Base-by-base conservation (phyloP, 2,888 invertebrate species). In the Tethea ocularis region DNA sequence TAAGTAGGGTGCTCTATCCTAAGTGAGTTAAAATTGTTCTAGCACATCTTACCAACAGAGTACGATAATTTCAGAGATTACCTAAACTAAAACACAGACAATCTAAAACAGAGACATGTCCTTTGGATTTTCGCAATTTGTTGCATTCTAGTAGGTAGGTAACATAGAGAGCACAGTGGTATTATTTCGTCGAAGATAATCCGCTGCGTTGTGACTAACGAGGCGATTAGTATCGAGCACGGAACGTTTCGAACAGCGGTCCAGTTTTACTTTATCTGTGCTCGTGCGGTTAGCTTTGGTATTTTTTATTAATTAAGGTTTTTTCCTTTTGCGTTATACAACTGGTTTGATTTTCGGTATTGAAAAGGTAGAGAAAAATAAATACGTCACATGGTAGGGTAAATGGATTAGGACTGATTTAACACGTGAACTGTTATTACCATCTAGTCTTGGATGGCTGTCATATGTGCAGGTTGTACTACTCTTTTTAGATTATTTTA, bases 161-260 rank as follows among this genome's bases (percentile, higher is more conserved):
- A 53, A 57, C 57, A 58, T 58, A 60, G 56, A 57, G 56, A 46
- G 22, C 36, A 36, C 33, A 22, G 57, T 46, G 59, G 62, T 66
- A 71, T 67, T 67, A 75, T 71, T 58, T 62, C 60, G 59, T 10
- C 22, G 24, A 60, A 66, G 66, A 70, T 78, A 74, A 75, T 71
- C 70, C 71, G 58, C 58, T 62, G 65, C 66, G 57, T 66, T 69
- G 69, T 74, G 70, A 76, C 78, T 78, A 81, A 82, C 77, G 78
- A 75, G 64, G 59, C 75, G 81, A 78, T 82, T 82, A 79, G 75
- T 71, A 69, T 72, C 66, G 66, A 68, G 64, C 62, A 65, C 71
- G 55, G 61, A 69, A 64, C 62, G 68, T 64, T 61, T 61, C 17
- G 24, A 36, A 53, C 41, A 36, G 26, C 58, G n/a, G 26, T 51